Conservation (phyloP, 2,888 invertebrate species). For the Leptopilina myrica region DNA sequence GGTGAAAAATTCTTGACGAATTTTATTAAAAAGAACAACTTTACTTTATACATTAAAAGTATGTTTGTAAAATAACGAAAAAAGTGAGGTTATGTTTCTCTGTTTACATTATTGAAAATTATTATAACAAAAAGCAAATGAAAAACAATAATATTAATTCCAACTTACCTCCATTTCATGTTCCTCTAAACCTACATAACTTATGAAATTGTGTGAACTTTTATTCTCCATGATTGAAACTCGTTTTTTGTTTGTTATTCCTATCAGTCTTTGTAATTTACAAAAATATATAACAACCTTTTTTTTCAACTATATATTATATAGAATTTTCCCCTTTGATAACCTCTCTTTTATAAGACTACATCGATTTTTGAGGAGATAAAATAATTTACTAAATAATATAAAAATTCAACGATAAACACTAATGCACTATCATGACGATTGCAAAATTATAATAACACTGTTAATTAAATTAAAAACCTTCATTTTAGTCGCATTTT, state of each 20-base stretch:
- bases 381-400: background rate
- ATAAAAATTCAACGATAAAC: background rate
- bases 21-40: background rate
- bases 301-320: background rate
- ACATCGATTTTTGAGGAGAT: background rate
- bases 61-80: background rate
- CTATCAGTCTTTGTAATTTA: background rate
- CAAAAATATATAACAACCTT: background rate
- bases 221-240: slow-evolving; percentile 69
- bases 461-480: background rate
- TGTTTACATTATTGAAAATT: slow-evolving; percentile 23
- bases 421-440: slow-evolving; percentile 36
- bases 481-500: slow-evolving; percentile 1
- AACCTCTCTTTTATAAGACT: background rate
- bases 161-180: slow-evolving; percentile 75
- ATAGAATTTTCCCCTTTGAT: background rate
- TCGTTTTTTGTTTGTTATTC: background rate
- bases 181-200: slow-evolving; percentile 76
- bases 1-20: too few relatives aligned
- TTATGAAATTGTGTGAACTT: slow-evolving; percentile 76
- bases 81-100: slow-evolving; percentile 30
- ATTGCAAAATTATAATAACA: slow-evolving; percentile 11
- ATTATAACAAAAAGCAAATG: background rate
- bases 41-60: too few relatives aligned
- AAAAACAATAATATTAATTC: slow-evolving; percentile 41